These are phyloP conservation scores for Pyrrhosoma nymphula DNA, from an alignment of 2,888 invertebrate genomes.

Conservation along the genomic window DNA sequence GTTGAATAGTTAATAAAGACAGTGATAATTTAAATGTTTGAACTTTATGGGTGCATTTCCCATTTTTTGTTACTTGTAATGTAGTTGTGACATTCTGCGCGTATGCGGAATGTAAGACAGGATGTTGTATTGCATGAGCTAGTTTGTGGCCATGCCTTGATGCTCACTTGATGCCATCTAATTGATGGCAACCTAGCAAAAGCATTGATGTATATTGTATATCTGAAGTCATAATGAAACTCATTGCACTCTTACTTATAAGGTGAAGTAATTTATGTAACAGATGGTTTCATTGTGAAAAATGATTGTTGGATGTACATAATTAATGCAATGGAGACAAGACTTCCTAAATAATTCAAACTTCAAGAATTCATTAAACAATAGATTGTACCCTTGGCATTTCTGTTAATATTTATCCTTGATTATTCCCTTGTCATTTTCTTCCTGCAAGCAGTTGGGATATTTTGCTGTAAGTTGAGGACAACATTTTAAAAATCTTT, in stretches of 20 bases:
- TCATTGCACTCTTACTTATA: constrained; percentile 18
- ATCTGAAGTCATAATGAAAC: constrained; percentile 52
- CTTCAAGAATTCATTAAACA: constrained; percentile 34
- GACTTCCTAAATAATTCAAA: background rate
- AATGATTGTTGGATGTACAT: constrained; percentile 41
- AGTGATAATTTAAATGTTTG: constrained; percentile 47
- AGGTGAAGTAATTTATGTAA: constrained; percentile 29
- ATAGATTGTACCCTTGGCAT: background rate
- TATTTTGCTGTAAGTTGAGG: background rate
- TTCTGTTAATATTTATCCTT: background rate
- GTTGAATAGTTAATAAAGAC: constrained; percentile 42
- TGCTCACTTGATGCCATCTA: constrained; percentile 44
- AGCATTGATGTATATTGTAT: constrained; percentile 56
- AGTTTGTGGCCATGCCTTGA: constrained; percentile 30
- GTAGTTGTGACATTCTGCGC: constrained; percentile 49
- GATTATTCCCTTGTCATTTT: background rate
- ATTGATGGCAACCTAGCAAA: constrained; percentile 43
- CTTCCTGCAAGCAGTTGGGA: background rate
- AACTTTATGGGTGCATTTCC: constrained; percentile 2
- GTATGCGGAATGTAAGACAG: constrained; percentile 12
- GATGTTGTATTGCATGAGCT: constrained; percentile 38
- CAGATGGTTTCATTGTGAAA: constrained; percentile 34
- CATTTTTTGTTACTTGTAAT: constrained; percentile 45
- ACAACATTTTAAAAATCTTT: too few relatives aligned
- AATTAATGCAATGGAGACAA: background rate